phyloP scores from a whole-genome alignment of 53 echinoderm and acorn worm species.

The Paelopatides confundens region DNA sequence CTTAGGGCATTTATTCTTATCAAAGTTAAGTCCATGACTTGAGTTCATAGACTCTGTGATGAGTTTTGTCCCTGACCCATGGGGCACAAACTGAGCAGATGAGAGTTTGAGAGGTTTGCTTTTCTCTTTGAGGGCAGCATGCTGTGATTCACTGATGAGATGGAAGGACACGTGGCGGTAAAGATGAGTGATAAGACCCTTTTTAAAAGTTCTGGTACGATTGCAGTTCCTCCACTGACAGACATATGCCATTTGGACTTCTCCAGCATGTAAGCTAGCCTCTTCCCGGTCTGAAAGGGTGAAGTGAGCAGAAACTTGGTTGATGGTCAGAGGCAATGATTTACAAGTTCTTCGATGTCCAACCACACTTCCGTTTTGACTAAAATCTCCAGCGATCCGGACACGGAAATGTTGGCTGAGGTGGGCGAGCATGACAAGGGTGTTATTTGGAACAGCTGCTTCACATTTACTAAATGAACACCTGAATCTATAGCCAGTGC shows the following conservation, averaged over 20 bases:
- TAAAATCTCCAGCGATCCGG: conserved; percentile 60
- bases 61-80: conserved; percentile 41
- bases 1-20: neutral
- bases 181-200: conserved; percentile 61
- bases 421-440: conserved; percentile 67
- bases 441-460: conserved; percentile 55
- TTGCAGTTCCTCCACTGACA: conserved; percentile 71
- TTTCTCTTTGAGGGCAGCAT: conserved; percentile 46
- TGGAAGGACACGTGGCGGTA: conserved; percentile 65
- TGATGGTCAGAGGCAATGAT: conserved; percentile 63
- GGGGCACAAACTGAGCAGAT: conserved; percentile 41
- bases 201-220: conserved; percentile 63
- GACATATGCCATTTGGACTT: conserved; percentile 65
- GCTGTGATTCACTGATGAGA: conserved; percentile 59
- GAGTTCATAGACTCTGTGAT: conserved; percentile 43
- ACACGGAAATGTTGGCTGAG: conserved; percentile 69
- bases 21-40: conserved; percentile 3
- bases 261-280: conserved; percentile 69
- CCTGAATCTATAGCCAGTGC: conserved; percentile 45
- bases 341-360: conserved; percentile 54
- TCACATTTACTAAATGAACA: conserved; percentile 68
- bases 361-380: conserved; percentile 43
- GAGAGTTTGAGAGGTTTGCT: conserved; percentile 49
- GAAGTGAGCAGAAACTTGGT: conserved; percentile 70
- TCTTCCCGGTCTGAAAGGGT: conserved; percentile 65